Conservation (phyloP, 1,140 invertebrate genomes). For the Rhynchophorus ferrugineus region DNA sequence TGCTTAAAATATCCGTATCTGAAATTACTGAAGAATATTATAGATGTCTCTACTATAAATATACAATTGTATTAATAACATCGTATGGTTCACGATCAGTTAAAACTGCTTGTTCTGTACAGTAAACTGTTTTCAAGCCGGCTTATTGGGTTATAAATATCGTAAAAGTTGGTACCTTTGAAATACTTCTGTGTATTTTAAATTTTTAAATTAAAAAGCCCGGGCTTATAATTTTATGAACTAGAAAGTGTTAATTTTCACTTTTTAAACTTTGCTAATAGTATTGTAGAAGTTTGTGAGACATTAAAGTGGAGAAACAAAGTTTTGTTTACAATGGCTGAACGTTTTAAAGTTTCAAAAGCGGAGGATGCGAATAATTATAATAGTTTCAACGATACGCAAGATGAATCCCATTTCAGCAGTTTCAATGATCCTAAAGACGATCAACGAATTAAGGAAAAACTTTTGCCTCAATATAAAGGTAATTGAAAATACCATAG, state of each 20-base stretch:
- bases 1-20: neutral
- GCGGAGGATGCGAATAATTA: slow-evolving; percentile 16
- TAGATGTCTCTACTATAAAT: slow-evolving; percentile 13
- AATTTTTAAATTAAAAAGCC: slow-evolving; percentile 11
- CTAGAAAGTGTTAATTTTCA: too few relatives aligned
- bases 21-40: neutral
- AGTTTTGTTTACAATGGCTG: slow-evolving; percentile 19
- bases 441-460: slow-evolving; percentile 12
- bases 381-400: slow-evolving; percentile 18
- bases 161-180: slow-evolving; percentile 17
- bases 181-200: slow-evolving; percentile 6
- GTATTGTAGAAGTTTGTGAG: neutral
- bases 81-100: slow-evolving; percentile 1
- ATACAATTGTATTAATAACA: slow-evolving; percentile 2
- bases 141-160: slow-evolving; percentile 11
- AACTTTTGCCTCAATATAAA: slow-evolving; percentile 12
- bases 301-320: neutral
- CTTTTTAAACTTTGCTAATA: too few relatives aligned
- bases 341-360: slow-evolving; percentile 18
- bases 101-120: neutral
- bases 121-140: slow-evolving; percentile 18
- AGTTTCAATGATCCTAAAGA: slow-evolving; percentile 13
- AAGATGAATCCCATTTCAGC: slow-evolving; percentile 10
- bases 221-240: neutral
- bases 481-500: slow-evolving; percentile 10